Conservation (phyloP, 2,113 vertebrate species). For the Puffinus mauretanicus region DNA sequence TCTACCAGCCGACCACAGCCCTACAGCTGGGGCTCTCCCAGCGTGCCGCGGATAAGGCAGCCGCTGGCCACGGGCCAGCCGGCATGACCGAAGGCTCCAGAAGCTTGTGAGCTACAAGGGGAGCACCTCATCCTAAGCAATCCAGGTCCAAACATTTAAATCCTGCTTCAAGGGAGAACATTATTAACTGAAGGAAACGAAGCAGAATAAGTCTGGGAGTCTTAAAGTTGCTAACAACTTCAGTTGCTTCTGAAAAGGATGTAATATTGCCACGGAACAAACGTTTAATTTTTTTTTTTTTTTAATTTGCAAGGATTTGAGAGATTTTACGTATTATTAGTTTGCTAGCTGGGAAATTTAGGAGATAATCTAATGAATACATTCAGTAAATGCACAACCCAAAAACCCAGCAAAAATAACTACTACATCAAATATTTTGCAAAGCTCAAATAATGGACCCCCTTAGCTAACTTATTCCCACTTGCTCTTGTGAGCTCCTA, state of each 20-base stretch:
- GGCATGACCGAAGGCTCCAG: not conserved
- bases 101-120: not conserved
- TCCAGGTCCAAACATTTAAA: not conserved
- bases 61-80: rapidly evolving
- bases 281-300: not conserved
- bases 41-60: rapidly evolving
- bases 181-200: not conserved
- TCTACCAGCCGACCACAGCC: not conserved
- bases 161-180: not conserved
- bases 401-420: not conserved
- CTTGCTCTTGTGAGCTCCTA: not conserved
- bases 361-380: conserved; percentile 32
- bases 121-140: not conserved
- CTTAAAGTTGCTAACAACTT: not conserved
- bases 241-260: not conserved
- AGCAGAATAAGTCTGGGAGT: not conserved
- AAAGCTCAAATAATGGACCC: conserved; percentile 14
- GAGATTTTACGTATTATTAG: conserved; percentile 34
- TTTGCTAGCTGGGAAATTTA: conserved; percentile 27
- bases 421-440: conserved; percentile 39
- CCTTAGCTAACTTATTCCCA: conserved; percentile 14
- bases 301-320: not conserved
- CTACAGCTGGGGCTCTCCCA: not conserved
- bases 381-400: not conserved
- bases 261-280: not conserved